phyloP scores from a whole-genome alignment of 2,888 invertebrate species.

The Cephus rjabovi region DNA sequence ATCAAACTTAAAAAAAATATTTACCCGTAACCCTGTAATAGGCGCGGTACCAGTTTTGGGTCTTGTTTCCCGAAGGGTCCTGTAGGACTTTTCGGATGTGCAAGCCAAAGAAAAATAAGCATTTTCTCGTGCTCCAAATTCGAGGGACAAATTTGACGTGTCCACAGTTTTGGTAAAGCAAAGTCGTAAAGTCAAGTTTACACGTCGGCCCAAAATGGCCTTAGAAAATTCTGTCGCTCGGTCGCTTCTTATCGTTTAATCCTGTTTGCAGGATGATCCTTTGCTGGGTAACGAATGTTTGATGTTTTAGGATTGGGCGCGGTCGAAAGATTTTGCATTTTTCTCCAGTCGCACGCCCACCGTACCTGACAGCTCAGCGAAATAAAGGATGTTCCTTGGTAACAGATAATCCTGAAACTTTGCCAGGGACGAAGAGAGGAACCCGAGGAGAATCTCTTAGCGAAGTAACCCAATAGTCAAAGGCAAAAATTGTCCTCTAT shows the following conservation, averaged over 20 bases:
- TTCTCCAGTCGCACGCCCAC: constrained; percentile 26
- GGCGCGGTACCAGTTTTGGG: too few relatives aligned
- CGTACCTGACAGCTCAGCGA: not conserved
- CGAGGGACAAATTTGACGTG: constrained; percentile 15
- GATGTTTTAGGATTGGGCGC: constrained; percentile 41
- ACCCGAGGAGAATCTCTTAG: not conserved
- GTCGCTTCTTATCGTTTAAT: constrained; percentile 28
- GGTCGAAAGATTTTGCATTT: constrained; percentile 13
- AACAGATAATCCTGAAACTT: constrained; percentile 18
- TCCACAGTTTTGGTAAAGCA: constrained; percentile 7
- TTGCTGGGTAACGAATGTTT: constrained; percentile 28
- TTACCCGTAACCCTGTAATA: too few relatives aligned
- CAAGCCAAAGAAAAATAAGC: too few relatives aligned
- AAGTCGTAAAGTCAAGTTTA: constrained; percentile 38
- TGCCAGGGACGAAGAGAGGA: constrained; percentile 1
- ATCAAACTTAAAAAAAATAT: too few relatives aligned
- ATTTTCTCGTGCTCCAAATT: constrained; percentile 4
- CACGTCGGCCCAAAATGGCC: constrained; percentile 21
- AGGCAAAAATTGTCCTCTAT: not conserved
- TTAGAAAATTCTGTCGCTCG: constrained; percentile 11
- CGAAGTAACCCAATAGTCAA: too few relatives aligned
- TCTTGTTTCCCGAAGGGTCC: too few relatives aligned
- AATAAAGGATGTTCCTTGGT: not conserved
- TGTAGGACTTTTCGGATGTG: too few relatives aligned
- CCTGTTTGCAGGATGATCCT: constrained; percentile 37